Evolutionary conservation across 2,797 vertebrate species (phyloP), one percentile per base, ranked within the genome.

Genomic region (Poeciliopsis gracilis): DNA sequence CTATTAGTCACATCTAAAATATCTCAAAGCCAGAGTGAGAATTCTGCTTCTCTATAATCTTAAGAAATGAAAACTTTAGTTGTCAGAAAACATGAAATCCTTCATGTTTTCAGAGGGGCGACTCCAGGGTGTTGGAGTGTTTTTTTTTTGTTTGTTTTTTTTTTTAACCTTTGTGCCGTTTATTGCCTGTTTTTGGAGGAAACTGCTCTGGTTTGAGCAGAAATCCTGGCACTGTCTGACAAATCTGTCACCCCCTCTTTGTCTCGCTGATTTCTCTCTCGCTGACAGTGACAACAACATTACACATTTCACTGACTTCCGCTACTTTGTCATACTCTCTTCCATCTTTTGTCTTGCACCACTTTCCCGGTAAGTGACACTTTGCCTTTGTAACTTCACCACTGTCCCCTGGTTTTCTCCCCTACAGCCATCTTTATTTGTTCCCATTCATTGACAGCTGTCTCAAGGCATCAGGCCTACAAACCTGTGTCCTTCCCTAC

Each of bases 371-470:
- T 73, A 51, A 78, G 74, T 78, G 82, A 86, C 87, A 83, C 78
- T 86, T 79, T 73, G 72, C 84, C 84, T 84, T 59, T 76, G 81
- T 82, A 84, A 77, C 79, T 77, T 80, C 25, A n/a, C 51, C 46
- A 2, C 43, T 72, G 80, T 41, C 16, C 73, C 66, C 23, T 43
- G n/a, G 73, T 28, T 51, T 73, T 67, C 77, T 55, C 69, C 82
- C 90, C 82, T 28, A 11, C 78, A 84, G 84, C 78, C 81, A 16
- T 66, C 74, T 76, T 70, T 46, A 6, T 84, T 87, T 75, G 84
- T 77, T 73, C 82, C 53, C 77, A 77, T 45, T 73, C 87, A 91
- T 89, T 89, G 91, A 91, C 92, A 91, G 89, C 85, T 89, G 90
- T 90, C 90, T 83, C 81, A 75, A 5, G 82, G 75, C 85, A 87